phyloP scores from a whole-genome alignment of 2,113 vertebrate genomes.

The Acrocephalus kingi region DNA sequence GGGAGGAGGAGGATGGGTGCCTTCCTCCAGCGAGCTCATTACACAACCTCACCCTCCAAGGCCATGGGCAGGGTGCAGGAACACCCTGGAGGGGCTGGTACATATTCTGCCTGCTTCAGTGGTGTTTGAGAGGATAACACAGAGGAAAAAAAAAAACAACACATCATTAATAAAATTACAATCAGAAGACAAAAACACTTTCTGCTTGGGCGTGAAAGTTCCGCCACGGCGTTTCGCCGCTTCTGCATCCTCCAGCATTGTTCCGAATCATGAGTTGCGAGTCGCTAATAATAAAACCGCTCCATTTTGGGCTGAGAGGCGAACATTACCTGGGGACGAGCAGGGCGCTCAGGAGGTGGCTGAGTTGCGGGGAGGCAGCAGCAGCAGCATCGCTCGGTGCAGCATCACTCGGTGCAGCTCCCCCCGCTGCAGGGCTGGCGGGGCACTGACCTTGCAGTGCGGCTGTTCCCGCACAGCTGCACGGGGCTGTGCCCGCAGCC shows the following conservation, averaged over 20 bases:
- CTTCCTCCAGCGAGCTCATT: not conserved
- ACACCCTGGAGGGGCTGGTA: rapidly evolving
- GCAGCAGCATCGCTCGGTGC: too few relatives aligned
- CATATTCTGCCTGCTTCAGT: rapidly evolving
- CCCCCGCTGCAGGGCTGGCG: not conserved
- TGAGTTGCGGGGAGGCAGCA: not conserved
- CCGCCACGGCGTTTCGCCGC: not conserved
- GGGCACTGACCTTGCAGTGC: conserved; percentile 76
- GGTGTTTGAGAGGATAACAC: not conserved
- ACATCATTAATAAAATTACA: not conserved
- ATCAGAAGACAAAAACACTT: not conserved
- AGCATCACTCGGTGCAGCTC: too few relatives aligned
- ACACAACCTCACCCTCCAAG: not conserved
- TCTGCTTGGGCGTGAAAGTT: not conserved
- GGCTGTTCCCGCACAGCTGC: not conserved
- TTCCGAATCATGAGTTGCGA: not conserved
- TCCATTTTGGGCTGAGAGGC: not conserved
- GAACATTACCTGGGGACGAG: not conserved
- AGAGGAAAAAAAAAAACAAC: too few relatives aligned
- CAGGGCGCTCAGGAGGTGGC: not conserved
- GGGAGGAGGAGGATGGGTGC: not conserved
- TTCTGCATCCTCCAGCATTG: not conserved
- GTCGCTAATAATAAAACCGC: not conserved
- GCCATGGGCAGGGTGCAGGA: not conserved
- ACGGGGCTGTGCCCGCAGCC: not conserved